Evolutionary conservation across 2,797 vertebrate genomes (phyloP).

Genomic region (Babyrousa celebensis): DNA sequence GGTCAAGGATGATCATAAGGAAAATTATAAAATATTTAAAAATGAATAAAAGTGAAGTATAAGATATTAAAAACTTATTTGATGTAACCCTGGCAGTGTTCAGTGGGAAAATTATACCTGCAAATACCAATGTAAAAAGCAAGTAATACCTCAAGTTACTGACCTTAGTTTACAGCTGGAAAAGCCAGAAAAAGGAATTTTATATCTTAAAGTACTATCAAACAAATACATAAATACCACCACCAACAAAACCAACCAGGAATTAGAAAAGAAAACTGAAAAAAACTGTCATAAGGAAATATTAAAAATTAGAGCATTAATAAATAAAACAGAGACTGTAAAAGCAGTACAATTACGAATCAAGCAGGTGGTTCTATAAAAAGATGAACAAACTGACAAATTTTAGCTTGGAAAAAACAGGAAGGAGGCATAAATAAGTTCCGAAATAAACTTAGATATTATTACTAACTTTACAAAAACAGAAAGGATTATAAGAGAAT

Average conservation of each 20-base stretch:
- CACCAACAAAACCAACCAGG: background rate
- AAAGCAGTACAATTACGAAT: background rate
- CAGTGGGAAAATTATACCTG: background rate
- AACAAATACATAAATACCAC: background rate
- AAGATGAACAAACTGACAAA: conserved; percentile 9
- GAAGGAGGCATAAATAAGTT: background rate
- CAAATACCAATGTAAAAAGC: background rate
- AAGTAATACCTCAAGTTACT: background rate
- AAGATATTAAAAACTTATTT: background rate
- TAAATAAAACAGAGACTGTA: background rate
- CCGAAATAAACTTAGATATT: background rate
- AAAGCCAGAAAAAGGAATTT: background rate
- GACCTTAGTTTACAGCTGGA: background rate
- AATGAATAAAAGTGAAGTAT: background rate
- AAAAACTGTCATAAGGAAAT: background rate
- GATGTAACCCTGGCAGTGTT: background rate
- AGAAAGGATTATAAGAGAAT: background rate
- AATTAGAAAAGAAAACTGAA: background rate
- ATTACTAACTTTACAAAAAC: background rate
- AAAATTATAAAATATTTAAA: background rate
- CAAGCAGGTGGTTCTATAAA: background rate
- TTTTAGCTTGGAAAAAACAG: background rate
- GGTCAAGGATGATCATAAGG: background rate
- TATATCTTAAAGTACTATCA: background rate
- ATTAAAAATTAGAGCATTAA: background rate